Conservation (phyloP, 2,113 vertebrate genomes). For the Brienomyrus brachyistius region DNA sequence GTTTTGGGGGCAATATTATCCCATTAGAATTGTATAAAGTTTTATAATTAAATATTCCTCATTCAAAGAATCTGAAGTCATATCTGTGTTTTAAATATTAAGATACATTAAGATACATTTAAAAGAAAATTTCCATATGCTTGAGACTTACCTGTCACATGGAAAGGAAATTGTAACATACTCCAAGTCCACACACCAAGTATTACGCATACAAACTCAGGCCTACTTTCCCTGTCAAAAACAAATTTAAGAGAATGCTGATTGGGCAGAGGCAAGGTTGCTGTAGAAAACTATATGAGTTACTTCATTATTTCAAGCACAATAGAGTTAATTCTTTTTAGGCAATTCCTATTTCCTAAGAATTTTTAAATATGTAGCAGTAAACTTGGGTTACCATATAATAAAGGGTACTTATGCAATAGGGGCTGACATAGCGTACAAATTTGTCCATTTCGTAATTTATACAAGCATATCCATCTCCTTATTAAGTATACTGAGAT, state of each 20-base stretch:
- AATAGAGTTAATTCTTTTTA: background rate
- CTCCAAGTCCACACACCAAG: slow-evolving; percentile 93
- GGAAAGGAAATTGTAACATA: slow-evolving; percentile 91
- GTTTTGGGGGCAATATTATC: background rate
- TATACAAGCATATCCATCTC: too few species aligned
- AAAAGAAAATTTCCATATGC: background rate
- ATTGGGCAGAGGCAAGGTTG: background rate
- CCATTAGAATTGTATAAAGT: background rate
- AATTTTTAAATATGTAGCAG: background rate
- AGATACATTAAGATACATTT: background rate
- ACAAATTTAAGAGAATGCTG: slow-evolving; percentile 4
- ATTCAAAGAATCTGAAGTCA: background rate
- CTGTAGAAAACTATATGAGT: background rate
- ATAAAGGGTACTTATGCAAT: background rate
- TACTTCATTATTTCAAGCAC: background rate
- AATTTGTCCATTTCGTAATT: too few species aligned
- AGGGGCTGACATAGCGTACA: too few species aligned
- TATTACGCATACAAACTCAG: slow-evolving; percentile 71
- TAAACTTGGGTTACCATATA: background rate
- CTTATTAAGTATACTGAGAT: too few species aligned
- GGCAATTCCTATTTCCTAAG: background rate
- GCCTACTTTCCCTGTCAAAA: slow-evolving; percentile 59
- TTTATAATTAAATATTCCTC: background rate
- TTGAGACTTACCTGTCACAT: slow-evolving; percentile 75
- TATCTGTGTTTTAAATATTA: background rate